Evolutionary conservation across 2,888 invertebrate genomes (phyloP).

Genomic region (Scaptomyza cyrtandrae): DNA sequence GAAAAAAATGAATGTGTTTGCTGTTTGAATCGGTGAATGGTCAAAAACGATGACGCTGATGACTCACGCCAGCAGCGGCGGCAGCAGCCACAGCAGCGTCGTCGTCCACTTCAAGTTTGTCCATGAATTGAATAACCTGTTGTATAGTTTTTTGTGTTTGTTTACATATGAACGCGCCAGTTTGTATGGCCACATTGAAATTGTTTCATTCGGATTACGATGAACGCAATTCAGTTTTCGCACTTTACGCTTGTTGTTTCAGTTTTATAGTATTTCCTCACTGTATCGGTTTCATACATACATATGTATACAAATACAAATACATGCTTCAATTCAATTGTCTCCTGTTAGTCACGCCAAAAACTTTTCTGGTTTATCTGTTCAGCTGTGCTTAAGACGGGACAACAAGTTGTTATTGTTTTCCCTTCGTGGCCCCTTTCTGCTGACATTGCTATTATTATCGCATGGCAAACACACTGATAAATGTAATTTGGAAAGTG

Average conservation of each 20-base stretch:
- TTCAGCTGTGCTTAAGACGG: slow-evolving; percentile 50
- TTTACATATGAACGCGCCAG: slow-evolving; percentile 60
- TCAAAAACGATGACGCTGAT: slow-evolving; percentile 36
- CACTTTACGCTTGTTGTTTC: slow-evolving; percentile 47
- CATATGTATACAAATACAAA: slow-evolving; percentile 10
- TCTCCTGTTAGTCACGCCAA: slow-evolving; percentile 61
- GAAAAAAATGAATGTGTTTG: slow-evolving; percentile 19
- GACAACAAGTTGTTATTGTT: slow-evolving; percentile 53
- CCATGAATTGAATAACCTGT: slow-evolving; percentile 78
- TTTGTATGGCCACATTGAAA: slow-evolving; percentile 43
- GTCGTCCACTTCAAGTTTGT: slow-evolving; percentile 62
- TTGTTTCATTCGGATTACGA: slow-evolving; percentile 65
- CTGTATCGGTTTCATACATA: slow-evolving; percentile 58
- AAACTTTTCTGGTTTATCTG: slow-evolving; percentile 61
- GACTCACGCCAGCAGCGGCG: slow-evolving; percentile 46
- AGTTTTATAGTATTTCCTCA: slow-evolving; percentile 64
- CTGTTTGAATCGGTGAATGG: slow-evolving; percentile 45
- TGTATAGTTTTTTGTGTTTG: slow-evolving; percentile 67
- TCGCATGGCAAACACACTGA: slow-evolving; percentile 42
- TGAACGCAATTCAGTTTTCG: slow-evolving; percentile 57
- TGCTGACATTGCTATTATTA: slow-evolving; percentile 14
- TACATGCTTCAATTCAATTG: slow-evolving; percentile 42
- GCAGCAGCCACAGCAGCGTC: slow-evolving; percentile 29
- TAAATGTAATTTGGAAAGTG: slow-evolving; percentile 44
- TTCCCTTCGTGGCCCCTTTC: not conserved